These are phyloP conservation scores for Oryzaephilus surinamensis DNA, from an alignment of 1,140 invertebrate genomes.

Conservation along the genomic window DNA sequence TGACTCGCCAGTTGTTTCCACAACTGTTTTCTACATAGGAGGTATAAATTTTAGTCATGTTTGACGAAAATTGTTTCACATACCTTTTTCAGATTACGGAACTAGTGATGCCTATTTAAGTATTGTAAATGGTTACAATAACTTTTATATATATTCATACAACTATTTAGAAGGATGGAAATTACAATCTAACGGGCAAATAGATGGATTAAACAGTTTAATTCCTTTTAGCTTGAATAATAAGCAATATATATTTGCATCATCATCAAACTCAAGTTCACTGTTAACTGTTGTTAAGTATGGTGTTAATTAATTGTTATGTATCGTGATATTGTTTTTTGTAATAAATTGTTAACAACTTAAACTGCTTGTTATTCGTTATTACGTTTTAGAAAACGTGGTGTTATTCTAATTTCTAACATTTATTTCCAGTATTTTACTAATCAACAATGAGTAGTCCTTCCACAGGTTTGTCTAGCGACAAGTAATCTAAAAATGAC, in stretches of 20 bases:
- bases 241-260: conserved; percentile 26
- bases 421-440: too few relatives aligned
- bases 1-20: conserved; percentile 18
- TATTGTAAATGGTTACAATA: conserved; percentile 20
- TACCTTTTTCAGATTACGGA: conserved; percentile 24
- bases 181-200: conserved; percentile 20
- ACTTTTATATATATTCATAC: conserved; percentile 27
- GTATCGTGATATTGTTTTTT: conserved; percentile 1
- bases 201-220: conserved; percentile 24
- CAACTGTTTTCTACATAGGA: conserved; percentile 27
- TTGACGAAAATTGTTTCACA: not conserved
- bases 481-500: too few relatives aligned
- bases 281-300: conserved; percentile 25
- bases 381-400: too few relatives aligned
- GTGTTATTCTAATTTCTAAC: too few relatives aligned
- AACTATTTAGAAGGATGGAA: conserved; percentile 28
- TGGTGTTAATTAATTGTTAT: conserved; percentile 13
- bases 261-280: conserved; percentile 21
- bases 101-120: conserved; percentile 27
- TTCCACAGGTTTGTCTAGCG: too few relatives aligned
- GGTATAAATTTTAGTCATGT: conserved; percentile 14
- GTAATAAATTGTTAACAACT: too few relatives aligned
- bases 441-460: too few relatives aligned
- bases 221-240: conserved; percentile 23
- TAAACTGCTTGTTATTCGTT: too few relatives aligned